Conservation (phyloP, 2,888 invertebrate genomes). For the Ophioninae sp. region DNA sequence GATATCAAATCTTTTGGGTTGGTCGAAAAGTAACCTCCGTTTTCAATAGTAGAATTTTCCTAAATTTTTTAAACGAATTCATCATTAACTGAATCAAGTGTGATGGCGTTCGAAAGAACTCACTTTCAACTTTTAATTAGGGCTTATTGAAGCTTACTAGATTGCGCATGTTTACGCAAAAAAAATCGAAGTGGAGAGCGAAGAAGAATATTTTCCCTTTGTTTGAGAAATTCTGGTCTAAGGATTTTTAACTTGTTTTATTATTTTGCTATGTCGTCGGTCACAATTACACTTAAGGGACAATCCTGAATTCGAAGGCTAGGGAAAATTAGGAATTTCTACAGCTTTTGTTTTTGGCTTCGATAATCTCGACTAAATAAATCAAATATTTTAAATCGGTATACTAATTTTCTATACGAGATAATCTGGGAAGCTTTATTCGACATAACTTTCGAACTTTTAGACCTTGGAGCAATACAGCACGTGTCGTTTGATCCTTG, state of each 20-base stretch:
- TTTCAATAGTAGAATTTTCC: background rate
- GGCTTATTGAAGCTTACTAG: no score
- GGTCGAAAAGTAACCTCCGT: no score
- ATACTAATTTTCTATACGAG: background rate
- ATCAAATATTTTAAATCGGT: background rate
- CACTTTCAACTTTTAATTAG: no score
- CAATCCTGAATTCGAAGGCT: background rate
- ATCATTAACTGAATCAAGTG: background rate
- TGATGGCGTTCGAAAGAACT: background rate
- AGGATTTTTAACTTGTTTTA: no score
- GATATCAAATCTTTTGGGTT: no score
- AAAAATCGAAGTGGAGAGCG: no score
- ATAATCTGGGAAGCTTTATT: background rate
- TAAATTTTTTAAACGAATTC: background rate
- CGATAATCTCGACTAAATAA: background rate
- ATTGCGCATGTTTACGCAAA: no score
- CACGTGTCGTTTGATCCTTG: background rate
- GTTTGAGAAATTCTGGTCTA: no score
- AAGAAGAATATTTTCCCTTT: no score
- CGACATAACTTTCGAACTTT: background rate
- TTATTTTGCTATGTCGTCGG: background rate
- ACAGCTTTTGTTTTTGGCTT: background rate
- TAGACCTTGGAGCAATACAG: background rate
- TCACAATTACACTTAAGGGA: background rate
- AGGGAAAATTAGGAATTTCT: background rate